Base-by-base conservation (phyloP, 2,113 vertebrate species). In the Sporophila hypoxantha region DNA sequence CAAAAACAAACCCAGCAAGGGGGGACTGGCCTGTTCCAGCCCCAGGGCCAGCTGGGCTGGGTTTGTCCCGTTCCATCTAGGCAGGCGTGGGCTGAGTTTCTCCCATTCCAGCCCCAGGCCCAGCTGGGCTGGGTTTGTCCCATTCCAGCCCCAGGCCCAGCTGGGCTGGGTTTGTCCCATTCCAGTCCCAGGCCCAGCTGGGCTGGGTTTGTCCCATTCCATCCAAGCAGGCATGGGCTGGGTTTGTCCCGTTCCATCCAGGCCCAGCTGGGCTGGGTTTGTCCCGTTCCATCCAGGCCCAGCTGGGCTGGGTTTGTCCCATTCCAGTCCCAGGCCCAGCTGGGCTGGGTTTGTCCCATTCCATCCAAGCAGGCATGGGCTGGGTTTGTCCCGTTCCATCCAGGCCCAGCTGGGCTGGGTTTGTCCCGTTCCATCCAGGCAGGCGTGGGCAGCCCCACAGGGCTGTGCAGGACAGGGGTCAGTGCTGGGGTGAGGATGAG, bases 11-110 rank as follows among this genome's bases (percentile, higher is more conserved):
- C 52, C 14, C 6, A 22, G 52, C 25, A 6, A 41, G 52, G 71
- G 18, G 0, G 1, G 57, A 10, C 1, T 0, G 59, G 27, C 26
- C n/a, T 0, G 0, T 7, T 39, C 73, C 18, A 71, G 59, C 25
- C 25, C 44, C 23, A 3, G 55, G 73, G 36, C 25, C 16, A 7
- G 44, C 6, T 34, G 10, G 49, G 41, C 32, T 18, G 10, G 1
- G 2, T 5, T 8, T 61, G 41, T 20, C 39, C 79, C 19, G 6
- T 21, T 7, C 29, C 12, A 16, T 19, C 36, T 10, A 37, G 37
- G 37, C 37, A 37, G 37, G 37, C 36, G 36, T 36, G 17, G 16
- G 44, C 44, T 46, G 44, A 19, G 44, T 46, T 46, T 46, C 20
- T 44, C 44, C 44, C 44, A 3, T 44, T 44, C 44, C 44, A 44